These are phyloP conservation scores for Flexamia atlantica DNA, from an alignment of 2,888 invertebrate species.

Conservation along the genomic window DNA sequence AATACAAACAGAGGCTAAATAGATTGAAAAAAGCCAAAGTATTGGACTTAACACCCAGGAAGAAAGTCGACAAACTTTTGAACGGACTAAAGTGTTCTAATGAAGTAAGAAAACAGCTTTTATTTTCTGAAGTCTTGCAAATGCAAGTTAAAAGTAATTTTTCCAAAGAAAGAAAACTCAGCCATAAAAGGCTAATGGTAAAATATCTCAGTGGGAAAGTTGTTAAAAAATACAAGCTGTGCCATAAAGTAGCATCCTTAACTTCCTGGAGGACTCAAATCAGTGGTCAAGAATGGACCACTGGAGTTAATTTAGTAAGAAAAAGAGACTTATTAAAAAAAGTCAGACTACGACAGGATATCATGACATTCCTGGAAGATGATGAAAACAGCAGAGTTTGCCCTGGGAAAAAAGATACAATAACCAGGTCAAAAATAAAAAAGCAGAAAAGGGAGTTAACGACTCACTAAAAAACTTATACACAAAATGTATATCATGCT, in stretches of 20 bases:
- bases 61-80: conserved; percentile 15
- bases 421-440: conserved; percentile 47
- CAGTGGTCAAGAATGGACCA: conserved; percentile 26
- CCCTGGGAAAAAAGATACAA: conserved; percentile 51
- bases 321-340: conserved; percentile 32
- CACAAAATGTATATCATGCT: not conserved
- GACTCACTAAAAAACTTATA: conserved; percentile 34
- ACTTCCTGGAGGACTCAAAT: not conserved
- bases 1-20: conserved; percentile 26
- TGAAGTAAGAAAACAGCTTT: conserved; percentile 28
- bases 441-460: conserved; percentile 34
- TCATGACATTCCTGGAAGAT: not conserved
- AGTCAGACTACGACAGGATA: conserved; percentile 16
- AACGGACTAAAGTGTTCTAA: conserved; percentile 29
- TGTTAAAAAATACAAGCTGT: not conserved
- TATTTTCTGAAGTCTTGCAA: conserved; percentile 29
- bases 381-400: conserved; percentile 24
- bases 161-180: conserved; percentile 10
- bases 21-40: conserved; percentile 30
- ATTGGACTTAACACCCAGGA: conserved; percentile 25
- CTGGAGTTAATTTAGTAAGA: conserved; percentile 17
- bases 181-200: conserved; percentile 3
- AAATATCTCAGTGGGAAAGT: conserved; percentile 16
- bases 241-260: too few relatives aligned
- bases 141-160: conserved; percentile 30